Conservation (phyloP, 2,797 vertebrate genomes). For the Alcedo atthis region DNA sequence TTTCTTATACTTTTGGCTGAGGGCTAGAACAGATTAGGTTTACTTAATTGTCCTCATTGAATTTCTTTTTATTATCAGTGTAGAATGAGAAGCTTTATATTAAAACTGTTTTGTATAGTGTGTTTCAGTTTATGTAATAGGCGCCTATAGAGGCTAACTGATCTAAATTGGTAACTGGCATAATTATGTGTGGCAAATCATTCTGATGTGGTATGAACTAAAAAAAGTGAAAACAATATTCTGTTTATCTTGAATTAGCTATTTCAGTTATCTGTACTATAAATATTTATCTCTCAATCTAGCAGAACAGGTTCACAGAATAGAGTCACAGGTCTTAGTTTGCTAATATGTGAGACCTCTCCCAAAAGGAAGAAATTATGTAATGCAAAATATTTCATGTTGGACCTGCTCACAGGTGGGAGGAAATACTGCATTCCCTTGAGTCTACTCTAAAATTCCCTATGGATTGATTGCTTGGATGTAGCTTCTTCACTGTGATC, state of each 20-base stretch:
- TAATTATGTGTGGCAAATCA: background rate
- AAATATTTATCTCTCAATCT: background rate
- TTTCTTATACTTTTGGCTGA: conserved; percentile 4
- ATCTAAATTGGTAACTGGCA: background rate
- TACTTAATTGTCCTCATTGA: conserved; percentile 8
- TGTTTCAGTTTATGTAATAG: background rate
- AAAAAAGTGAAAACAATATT: background rate
- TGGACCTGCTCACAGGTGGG: background rate
- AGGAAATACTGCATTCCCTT: background rate
- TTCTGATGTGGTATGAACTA: background rate
- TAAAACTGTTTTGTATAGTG: background rate
- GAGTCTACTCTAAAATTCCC: background rate
- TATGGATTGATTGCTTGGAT: background rate
- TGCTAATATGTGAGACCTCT: background rate
- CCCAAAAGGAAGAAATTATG: background rate
- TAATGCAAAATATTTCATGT: background rate
- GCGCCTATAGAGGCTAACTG: background rate
- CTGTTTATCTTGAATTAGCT: background rate
- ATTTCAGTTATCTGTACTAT: background rate
- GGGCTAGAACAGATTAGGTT: conserved; percentile 5
- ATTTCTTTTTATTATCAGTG: conserved; percentile 4
- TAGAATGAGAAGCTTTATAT: background rate
- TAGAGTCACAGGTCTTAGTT: background rate
- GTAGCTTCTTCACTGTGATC: background rate
- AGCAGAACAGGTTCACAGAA: background rate